Evolutionary conservation across 1,140 invertebrate species (phyloP).

Genomic region (Drosophila sucinea): DNA sequence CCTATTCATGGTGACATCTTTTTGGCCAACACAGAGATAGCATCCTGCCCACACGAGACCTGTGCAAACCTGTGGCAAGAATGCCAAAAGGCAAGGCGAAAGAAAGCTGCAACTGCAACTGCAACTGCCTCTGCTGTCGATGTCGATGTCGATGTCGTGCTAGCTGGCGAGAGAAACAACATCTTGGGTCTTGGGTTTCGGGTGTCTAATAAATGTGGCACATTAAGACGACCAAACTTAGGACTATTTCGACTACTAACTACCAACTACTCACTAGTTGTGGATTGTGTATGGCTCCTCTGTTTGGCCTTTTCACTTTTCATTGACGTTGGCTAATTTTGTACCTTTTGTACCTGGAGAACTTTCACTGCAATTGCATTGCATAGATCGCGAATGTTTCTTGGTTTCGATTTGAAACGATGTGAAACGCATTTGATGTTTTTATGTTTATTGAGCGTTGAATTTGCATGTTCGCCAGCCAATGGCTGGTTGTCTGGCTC

Average conservation of each 20-base stretch:
- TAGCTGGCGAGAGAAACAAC: slow-evolving; percentile 29
- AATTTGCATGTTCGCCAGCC: slow-evolving; percentile 48
- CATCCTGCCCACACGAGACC: slow-evolving; percentile 7
- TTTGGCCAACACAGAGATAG: slow-evolving; percentile 6
- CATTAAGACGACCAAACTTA: slow-evolving; percentile 41
- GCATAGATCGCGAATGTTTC: neutral
- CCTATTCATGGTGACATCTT: neutral
- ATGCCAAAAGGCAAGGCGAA: slow-evolving; percentile 11
- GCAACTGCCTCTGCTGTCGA: neutral
- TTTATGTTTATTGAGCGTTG: slow-evolving; percentile 24
- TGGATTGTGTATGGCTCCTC: too few species aligned
- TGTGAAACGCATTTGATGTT: slow-evolving; percentile 8
- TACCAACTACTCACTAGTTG: too few species aligned
- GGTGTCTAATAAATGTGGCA: slow-evolving; percentile 58
- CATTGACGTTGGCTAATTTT: neutral
- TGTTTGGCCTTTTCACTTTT: slow-evolving; percentile 19
- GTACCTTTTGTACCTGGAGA: neutral
- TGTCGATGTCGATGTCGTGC: neutral
- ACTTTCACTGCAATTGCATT: slow-evolving; percentile 10
- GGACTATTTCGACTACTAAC: neutral
- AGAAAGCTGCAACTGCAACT: neutral
- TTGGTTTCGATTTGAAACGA: slow-evolving; percentile 53
- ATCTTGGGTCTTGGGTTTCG: slow-evolving; percentile 24
- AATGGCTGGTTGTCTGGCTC: neutral
- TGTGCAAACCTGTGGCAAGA: neutral